Conservation (phyloP, 2,888 invertebrate species). For the Yponomeuta cagnagella region DNA sequence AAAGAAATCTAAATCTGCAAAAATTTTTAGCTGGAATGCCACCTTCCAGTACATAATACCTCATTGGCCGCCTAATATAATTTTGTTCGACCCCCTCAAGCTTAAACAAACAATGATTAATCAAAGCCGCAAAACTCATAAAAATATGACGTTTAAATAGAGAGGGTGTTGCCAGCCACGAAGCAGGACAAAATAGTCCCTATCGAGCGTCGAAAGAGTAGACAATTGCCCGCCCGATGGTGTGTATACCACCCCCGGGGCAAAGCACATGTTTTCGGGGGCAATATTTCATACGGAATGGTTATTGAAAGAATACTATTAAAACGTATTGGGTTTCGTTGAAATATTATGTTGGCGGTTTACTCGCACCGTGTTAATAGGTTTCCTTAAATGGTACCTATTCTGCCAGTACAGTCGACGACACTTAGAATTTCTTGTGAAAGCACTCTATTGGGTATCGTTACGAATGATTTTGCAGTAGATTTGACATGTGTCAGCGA, state of each 20-base stretch:
- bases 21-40: background rate
- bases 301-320: conserved; percentile 2
- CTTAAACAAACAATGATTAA: conserved; percentile 27
- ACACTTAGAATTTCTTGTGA: too few relatives aligned
- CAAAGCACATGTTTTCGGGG: background rate
- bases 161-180: conserved; percentile 21
- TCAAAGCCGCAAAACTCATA: conserved; percentile 31
- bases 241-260: background rate
- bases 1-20: too few relatives aligned
- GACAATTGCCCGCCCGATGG: background rate
- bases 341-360: background rate
- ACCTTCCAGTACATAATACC: too few relatives aligned
- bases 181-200: background rate
- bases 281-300: background rate
- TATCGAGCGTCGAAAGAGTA: background rate
- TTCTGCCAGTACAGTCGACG: too few relatives aligned
- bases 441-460: too few relatives aligned
- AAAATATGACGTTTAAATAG: conserved; percentile 42
- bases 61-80: background rate
- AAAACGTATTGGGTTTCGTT: background rate
- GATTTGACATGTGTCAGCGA: too few relatives aligned
- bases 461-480: too few relatives aligned
- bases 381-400: too few relatives aligned
- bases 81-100: background rate
- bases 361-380: background rate